Percentiles rank a stretch among this genome's conserved stretches.
Evolutionary conservation across 2,888 invertebrate species (phyloP).

Genomic region (Griposia aprilina): DNA sequence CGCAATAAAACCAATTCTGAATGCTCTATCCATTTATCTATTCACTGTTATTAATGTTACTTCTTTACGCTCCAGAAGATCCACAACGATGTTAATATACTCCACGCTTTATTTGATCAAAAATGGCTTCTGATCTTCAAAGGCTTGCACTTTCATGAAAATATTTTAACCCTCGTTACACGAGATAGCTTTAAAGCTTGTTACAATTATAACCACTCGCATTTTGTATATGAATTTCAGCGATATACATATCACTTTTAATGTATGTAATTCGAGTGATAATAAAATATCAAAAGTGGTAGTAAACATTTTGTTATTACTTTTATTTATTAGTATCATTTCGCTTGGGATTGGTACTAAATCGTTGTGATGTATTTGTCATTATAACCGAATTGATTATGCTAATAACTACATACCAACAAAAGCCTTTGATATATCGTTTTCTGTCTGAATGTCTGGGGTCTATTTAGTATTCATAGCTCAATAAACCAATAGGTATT

Average conservation of each 20-base stretch:
- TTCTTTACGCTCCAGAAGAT: conserved; percentile 21
- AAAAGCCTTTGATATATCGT: background rate
- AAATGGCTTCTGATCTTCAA: conserved; percentile 32
- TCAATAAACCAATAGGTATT: background rate
- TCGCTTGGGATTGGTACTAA: conserved; percentile 26
- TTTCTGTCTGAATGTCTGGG: no score
- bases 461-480: conserved; percentile 3
- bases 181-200: conserved; percentile 10
- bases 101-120: conserved; percentile 21
- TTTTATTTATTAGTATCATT: conserved; percentile 21
- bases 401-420: background rate
- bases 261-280: background rate
- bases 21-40: conserved; percentile 30
- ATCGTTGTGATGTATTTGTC: conserved; percentile 14
- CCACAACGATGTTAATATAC: background rate
- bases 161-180: conserved; percentile 25
- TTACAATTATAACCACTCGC: conserved; percentile 5
- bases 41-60: conserved; percentile 23
- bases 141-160: conserved; percentile 43
- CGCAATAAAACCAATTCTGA: conserved; percentile 12
- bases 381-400: conserved; percentile 16
- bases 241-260: background rate
- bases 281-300: conserved; percentile 9
- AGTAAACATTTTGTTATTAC: background rate
- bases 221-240: conserved; percentile 26